phyloP scores from a whole-genome alignment of 2,888 invertebrate genomes.

The Miltochrista miniata region DNA sequence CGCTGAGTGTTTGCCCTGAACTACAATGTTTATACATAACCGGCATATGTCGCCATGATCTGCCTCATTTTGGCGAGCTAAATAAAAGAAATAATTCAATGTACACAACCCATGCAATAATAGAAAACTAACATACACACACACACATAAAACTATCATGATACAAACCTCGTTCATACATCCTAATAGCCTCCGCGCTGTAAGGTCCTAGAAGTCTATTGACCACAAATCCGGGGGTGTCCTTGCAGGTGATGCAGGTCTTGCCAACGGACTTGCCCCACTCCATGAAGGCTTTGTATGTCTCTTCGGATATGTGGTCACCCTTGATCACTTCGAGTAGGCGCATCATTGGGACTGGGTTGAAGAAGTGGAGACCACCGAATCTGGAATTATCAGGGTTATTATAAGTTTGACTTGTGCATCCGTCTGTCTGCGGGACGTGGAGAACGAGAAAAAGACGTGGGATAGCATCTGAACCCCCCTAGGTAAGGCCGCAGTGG shows the following conservation, averaged over 20 bases:
- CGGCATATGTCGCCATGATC: too few relatives aligned
- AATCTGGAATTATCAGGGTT: constrained; percentile 70
- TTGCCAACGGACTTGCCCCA: constrained; percentile 94
- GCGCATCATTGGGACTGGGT: constrained; percentile 96
- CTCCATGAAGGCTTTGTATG: constrained; percentile 87
- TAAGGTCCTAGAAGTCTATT: constrained; percentile 94
- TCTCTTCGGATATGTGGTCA: constrained; percentile 89
- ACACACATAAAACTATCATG: background rate
- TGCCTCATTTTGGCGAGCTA: too few relatives aligned
- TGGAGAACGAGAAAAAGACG: too few relatives aligned
- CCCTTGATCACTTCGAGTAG: constrained; percentile 92
- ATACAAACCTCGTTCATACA: constrained; percentile 89
- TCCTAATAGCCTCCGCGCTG: constrained; percentile 90
- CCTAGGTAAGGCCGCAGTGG: too few relatives aligned
- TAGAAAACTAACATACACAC: background rate
- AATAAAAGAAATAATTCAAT: too few relatives aligned
- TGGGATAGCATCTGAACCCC: too few relatives aligned
- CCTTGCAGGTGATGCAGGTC: constrained; percentile 93
- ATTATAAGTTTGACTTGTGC: background rate
- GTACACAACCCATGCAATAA: too few relatives aligned
- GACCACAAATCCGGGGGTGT: constrained; percentile 96
- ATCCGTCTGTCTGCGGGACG: too few relatives aligned
- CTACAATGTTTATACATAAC: too few relatives aligned
- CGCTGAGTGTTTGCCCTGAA: too few relatives aligned
- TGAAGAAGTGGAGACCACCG: constrained; percentile 96